Conservation (phyloP, 2,888 invertebrate species). For the Tenthredo livida region DNA sequence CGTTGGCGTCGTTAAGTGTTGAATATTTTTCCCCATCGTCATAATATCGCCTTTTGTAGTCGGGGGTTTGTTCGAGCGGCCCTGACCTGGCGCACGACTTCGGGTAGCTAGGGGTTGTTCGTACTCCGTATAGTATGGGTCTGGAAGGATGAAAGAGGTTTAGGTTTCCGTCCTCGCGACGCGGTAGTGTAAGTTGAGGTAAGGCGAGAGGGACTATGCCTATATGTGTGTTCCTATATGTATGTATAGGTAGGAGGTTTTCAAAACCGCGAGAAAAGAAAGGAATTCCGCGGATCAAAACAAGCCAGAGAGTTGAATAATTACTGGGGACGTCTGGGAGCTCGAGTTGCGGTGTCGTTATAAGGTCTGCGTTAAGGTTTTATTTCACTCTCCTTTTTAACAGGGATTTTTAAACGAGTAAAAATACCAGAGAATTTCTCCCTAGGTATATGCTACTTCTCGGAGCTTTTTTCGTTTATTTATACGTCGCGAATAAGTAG, state of each 20-base stretch:
- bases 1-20: not conserved
- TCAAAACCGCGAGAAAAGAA: not conserved
- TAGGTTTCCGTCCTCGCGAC: not conserved
- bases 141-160: constrained; percentile 2
- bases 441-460: not conserved
- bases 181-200: not conserved
- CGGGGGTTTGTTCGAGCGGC: constrained; percentile 6
- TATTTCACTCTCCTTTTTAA: constrained; percentile 25
- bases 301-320: constrained; percentile 29
- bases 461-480: not conserved
- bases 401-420: constrained; percentile 2
- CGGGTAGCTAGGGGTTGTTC: not conserved
- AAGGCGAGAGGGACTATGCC: not conserved
- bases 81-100: constrained; percentile 24
- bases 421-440: not conserved
- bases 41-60: constrained; percentile 1
- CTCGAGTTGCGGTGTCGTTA: constrained; percentile 25
- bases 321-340: constrained; percentile 21
- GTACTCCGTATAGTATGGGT: not conserved
- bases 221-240: not conserved
- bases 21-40: not conserved
- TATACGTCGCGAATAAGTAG: not conserved
- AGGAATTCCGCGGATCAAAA: not conserved
- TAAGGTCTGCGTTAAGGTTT: constrained; percentile 8
- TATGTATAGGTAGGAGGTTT: too few species aligned